A percentile compares a stretch with the other conserved stretches of the same genome.
Conservation (phyloP, 2,888 invertebrate genomes). For the Nasonovia ribisnigri region DNA sequence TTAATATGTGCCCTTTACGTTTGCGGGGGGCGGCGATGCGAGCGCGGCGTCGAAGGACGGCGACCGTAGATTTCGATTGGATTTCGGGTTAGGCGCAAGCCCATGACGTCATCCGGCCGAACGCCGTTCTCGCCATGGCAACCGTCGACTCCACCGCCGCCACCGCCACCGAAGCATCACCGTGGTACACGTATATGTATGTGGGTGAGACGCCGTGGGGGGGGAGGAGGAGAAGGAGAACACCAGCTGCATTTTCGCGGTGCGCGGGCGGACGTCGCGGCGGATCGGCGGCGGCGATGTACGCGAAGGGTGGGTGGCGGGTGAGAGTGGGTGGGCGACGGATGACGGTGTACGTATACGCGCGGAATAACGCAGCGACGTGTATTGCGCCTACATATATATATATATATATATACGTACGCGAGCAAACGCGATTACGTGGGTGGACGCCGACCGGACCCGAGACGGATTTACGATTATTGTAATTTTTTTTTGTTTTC, state of each 20-base stretch:
- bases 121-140: conserved; percentile 55
- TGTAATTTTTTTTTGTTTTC: background rate
- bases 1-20: background rate
- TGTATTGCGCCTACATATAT: no score
- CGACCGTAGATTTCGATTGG: conserved; percentile 51
- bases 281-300: background rate
- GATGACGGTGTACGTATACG: background rate
- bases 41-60: background rate
- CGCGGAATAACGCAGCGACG: background rate
- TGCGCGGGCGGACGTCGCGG: background rate
- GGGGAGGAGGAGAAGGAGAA: no score
- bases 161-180: background rate
- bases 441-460: conserved; percentile 14
- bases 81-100: conserved; percentile 50
- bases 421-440: background rate
- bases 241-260: conserved; percentile 47
- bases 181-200: background rate
- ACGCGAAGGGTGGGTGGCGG: background rate
- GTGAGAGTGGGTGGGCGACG: background rate
- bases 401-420: background rate
- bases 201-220: background rate
- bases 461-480: conserved; percentile 8
- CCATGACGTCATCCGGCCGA: conserved; percentile 49
- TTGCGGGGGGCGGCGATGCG: background rate
- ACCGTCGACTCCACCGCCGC: background rate